Base-by-base conservation (phyloP, 2,113 vertebrate genomes). In the Porphyrio hochstetteri region DNA sequence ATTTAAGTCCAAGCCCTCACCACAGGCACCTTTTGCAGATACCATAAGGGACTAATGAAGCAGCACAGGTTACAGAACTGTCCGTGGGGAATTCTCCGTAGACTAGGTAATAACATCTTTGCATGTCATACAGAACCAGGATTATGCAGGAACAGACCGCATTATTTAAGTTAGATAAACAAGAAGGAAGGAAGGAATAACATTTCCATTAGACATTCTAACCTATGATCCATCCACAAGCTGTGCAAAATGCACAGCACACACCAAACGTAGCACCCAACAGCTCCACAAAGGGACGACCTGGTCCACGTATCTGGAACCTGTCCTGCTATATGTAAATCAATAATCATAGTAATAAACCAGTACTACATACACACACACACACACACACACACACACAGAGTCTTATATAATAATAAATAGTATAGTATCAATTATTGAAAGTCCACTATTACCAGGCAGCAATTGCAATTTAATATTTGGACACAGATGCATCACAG, bases 211-310 rank as follows among this genome's bases (percentile, higher is more conserved):
- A 69, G 18, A 81, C 17, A 77, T 24, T 63, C 38, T 65, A 36
- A 57, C 38, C 29, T 70, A 71, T 42, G 35, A 11, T 60, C 29
- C 38, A 69, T 25, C 29, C 38, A 69, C 24, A 55, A n/a, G 10
- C 12, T 31, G 38, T 35, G 52, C 0, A 0, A 70, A 81, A 76
- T 42, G 46, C 13, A 19, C 7, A 7, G n/a, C 38, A n/a, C 8
- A 14, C 44, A 20, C 33, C 38, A 65, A 84, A 76, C 5, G n/a
- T 16, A 42, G 44, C 44, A 71, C 6, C 44, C 23, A 50, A 16
- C 3, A 76, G 13, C 31, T 91, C 24, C 46, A 40, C 3, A 14
- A 46, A 44, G 81, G 55, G 44, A 46, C 56, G 70, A 11, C 4
- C 21, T 76, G 11, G 18, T 33, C 35, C 4, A 16, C 38, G 25